A percentile compares a stretch with the other conserved stretches of the same genome.
Conservation (phyloP, 2,888 invertebrate species). For the Sarcophaga carnaria region DNA sequence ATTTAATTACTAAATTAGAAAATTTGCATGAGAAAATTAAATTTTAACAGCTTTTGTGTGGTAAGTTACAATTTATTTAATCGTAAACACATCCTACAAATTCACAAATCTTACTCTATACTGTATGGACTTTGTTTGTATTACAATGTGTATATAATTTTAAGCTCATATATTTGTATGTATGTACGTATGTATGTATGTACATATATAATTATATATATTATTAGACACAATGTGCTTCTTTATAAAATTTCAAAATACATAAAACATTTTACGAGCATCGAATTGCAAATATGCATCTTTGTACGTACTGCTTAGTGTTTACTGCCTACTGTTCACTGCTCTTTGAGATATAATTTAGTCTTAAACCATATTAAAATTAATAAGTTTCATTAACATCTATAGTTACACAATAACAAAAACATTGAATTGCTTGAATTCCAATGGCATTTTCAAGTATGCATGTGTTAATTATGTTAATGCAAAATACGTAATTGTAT, state of each 20-base stretch:
- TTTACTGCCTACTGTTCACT: neutral
- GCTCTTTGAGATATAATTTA: neutral
- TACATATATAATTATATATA: too few species aligned
- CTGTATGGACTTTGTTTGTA: neutral
- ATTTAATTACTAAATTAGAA: conserved; percentile 77
- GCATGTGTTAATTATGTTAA: conserved; percentile 58
- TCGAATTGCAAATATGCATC: neutral
- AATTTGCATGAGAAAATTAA: conserved; percentile 49
- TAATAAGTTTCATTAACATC: conserved; percentile 28
- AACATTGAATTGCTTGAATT: neutral
- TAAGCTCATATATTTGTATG: neutral
- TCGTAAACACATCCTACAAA: neutral
- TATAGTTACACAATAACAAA: neutral
- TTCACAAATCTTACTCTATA: neutral
- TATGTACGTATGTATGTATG: neutral
- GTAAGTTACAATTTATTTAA: conserved; percentile 31
- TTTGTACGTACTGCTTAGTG: neutral
- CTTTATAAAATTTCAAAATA: too few species aligned
- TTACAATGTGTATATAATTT: neutral
- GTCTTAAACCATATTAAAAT: conserved; percentile 33
- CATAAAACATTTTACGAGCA: neutral
- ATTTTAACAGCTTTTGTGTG: conserved; percentile 57
- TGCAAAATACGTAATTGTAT: conserved; percentile 46
- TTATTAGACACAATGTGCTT: too few species aligned
- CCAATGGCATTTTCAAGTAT: conserved; percentile 1